These are phyloP conservation scores for Philereme transversata DNA, from an alignment of 2,888 invertebrate species.

Conservation along the genomic window DNA sequence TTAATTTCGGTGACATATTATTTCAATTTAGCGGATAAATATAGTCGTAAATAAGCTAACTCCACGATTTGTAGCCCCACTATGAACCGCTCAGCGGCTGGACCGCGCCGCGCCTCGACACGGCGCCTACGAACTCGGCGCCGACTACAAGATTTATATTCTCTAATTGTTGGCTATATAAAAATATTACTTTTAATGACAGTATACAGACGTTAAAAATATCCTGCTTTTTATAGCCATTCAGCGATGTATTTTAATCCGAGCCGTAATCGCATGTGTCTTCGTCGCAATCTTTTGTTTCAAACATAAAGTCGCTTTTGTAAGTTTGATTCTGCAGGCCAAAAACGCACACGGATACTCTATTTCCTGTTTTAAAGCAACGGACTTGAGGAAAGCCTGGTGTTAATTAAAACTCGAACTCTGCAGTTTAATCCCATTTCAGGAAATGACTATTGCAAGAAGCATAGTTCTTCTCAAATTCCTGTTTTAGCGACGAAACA, in stretches of 20 bases:
- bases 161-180: slow-evolving; percentile 41
- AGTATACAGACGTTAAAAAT: slow-evolving; percentile 33
- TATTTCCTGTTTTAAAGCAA: no score
- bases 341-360: neutral
- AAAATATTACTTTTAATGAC: slow-evolving; percentile 39
- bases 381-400: no score
- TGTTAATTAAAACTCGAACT: no score
- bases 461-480: slow-evolving; percentile 12
- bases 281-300: slow-evolving; percentile 23
- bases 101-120: no score
- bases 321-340: no score
- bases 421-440: no score
- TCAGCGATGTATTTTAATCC: slow-evolving; percentile 31
- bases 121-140: slow-evolving; percentile 41
- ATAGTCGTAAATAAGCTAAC: slow-evolving; percentile 34
- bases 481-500: slow-evolving; percentile 14
- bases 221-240: slow-evolving; percentile 33
- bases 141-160: slow-evolving; percentile 50
- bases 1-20: slow-evolving; percentile 13
- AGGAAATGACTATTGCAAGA: no score
- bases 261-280: slow-evolving; percentile 20
- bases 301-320: slow-evolving; percentile 18
- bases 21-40: slow-evolving; percentile 28
- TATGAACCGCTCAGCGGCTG: slow-evolving; percentile 31
- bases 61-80: slow-evolving; percentile 38